Base-by-base conservation (phyloP, 1,140 invertebrate species). In the Cepaea nemoralis region DNA sequence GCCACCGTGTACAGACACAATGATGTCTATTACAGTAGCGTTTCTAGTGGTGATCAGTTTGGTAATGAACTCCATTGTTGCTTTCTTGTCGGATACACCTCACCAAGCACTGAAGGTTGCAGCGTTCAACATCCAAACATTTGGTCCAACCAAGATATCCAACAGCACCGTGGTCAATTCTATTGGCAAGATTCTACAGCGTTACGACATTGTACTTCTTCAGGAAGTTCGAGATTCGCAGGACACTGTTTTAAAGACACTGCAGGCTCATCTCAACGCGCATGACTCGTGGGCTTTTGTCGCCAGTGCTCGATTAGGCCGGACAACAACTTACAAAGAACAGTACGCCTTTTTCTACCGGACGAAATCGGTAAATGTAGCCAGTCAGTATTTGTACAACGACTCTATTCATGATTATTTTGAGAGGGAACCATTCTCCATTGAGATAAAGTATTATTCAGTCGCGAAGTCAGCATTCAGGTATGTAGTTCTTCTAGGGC, bases 321-420 rank as follows among this genome's bases (percentile, higher is more conserved):
- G 77, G n/a, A 70, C 66, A n/a, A 70, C 66, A n/a, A 50, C 3
- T 19, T 80, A 80, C 66, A 70, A 80, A 42, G 77, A 80, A 33
- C 77, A 80, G 45, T 80, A 80, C 37, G 77, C 50, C 2, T 80
- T 70, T 35, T 80, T 70, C 67, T 80, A 80, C 33, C 33, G 35
- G 22, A 40, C 33, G 14, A 40, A 37, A n/a, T 33, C 31, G 6
- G 39, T 66, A 1, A 31, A 80, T 1, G 16, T 80, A n/a, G 16
- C 24, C 24, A 40, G 77, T 8, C 37, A 42, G 24, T 71, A 39
- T 33, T 67, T 70, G 39, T 45, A 39, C 33, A 33, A 42, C 35
- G 77, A 80, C 33, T 70, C 63, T 45, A 39, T 31, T 8, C 39
- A 48, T 19, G 77, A 80, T 48, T 66, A 70, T 6, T 80, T 59